These are phyloP conservation scores for Rhadina sibilatrix DNA, from an alignment of 2,113 vertebrate species.

Conservation along the genomic window DNA sequence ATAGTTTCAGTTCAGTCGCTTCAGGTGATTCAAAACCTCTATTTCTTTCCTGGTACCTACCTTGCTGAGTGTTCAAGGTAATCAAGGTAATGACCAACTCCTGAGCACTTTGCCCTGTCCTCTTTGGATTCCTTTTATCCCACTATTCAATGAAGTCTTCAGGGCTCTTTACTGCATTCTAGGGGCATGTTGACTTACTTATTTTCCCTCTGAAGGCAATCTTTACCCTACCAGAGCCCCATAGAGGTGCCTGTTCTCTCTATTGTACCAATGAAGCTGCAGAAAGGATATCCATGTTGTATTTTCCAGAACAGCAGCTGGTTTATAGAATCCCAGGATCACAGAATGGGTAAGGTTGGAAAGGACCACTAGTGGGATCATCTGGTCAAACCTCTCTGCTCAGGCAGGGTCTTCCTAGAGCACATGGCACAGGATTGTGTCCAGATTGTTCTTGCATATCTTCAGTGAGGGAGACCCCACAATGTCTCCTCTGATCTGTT, in stretches of 20 bases:
- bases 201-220: not conserved
- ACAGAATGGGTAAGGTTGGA: not conserved
- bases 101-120: not conserved
- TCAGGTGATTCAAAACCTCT: not conserved
- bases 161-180: not conserved
- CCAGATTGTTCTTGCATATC: not conserved
- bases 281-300: not conserved
- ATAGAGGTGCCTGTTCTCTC: not conserved
- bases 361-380: not conserved
- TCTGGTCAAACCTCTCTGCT: not conserved
- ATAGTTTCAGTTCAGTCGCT: not conserved
- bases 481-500: not conserved
- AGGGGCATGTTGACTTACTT: not conserved
- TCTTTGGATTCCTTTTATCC: not conserved
- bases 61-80: not conserved
- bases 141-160: not conserved
- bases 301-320: not conserved
- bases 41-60: not conserved
- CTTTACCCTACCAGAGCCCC: not conserved
- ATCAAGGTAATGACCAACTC: not conserved
- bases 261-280: not conserved
- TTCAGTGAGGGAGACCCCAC: not conserved
- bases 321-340: not conserved
- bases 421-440: not conserved
- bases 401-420: not conserved